Evolutionary conservation across 2,797 vertebrate species (phyloP).

Genomic region (Falco rusticolus): DNA sequence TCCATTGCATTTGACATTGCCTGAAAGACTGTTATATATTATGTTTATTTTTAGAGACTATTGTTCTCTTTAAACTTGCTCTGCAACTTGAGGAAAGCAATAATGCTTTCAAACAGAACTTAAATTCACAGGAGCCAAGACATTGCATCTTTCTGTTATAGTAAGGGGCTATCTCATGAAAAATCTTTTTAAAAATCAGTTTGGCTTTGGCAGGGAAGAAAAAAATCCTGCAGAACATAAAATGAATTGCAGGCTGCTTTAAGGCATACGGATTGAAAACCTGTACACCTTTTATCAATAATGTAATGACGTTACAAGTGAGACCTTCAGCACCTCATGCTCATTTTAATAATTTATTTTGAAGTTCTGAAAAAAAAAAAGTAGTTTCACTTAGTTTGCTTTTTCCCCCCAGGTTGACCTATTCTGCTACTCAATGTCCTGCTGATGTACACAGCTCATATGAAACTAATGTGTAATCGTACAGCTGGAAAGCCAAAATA

Average conservation of each 20-base stretch:
- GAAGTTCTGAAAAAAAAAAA: slow-evolving; percentile 17
- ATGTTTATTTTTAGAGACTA: slow-evolving; percentile 77
- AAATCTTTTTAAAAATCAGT: slow-evolving; percentile 13
- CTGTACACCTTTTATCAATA: slow-evolving; percentile 25
- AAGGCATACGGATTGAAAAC: neutral
- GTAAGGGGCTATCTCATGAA: neutral
- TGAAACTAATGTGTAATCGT: neutral
- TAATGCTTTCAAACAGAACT: slow-evolving; percentile 37
- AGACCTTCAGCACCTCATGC: neutral
- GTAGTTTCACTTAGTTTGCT: slow-evolving; percentile 9
- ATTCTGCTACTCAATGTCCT: neutral
- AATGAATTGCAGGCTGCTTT: slow-evolving; percentile 4
- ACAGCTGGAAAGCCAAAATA: neutral
- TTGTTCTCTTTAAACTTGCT: slow-evolving; percentile 63
- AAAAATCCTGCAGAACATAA: neutral
- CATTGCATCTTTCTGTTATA: neutral
- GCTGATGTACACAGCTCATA: neutral
- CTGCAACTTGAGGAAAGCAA: slow-evolving; percentile 28
- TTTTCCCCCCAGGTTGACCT: neutral
- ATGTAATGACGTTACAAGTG: slow-evolving; percentile 9
- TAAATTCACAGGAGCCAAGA: slow-evolving; percentile 20
- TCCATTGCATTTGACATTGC: slow-evolving; percentile 69
- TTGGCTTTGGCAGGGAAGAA: neutral
- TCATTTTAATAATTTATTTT: slow-evolving; percentile 36
- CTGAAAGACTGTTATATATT: slow-evolving; percentile 67